Conservation (phyloP, 2,888 invertebrate species). For the Pheosia gnoma region DNA sequence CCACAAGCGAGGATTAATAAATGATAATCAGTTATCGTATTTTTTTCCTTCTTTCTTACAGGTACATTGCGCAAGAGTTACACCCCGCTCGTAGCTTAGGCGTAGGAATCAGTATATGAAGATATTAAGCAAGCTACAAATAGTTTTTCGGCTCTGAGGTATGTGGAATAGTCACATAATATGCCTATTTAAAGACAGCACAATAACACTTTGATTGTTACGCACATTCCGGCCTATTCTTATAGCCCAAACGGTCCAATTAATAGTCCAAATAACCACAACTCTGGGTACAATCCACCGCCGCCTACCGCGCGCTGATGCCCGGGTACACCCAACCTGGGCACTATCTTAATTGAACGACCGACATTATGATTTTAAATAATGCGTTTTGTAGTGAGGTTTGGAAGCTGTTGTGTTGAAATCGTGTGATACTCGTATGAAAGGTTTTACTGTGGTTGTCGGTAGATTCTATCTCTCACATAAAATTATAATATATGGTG, state of each 20-base stretch:
- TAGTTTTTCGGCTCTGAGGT: neutral
- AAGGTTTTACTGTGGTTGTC: neutral
- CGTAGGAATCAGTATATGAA: too few species aligned
- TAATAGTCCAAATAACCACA: neutral
- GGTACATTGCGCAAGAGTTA: too few species aligned
- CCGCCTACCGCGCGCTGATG: neutral
- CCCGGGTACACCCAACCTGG: neutral
- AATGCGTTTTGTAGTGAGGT: slow-evolving; percentile 1
- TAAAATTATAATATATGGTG: too few species aligned
- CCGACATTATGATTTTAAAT: slow-evolving; percentile 2
- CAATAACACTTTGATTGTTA: neutral
- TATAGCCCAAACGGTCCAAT: neutral
- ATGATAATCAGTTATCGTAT: too few species aligned
- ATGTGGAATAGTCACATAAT: neutral
- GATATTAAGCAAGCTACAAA: too few species aligned
- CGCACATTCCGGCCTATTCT: neutral
- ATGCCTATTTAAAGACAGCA: neutral
- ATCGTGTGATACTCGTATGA: neutral
- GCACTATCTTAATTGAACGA: slow-evolving; percentile 2
- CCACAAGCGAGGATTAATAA: neutral
- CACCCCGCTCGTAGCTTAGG: too few species aligned
- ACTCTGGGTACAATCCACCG: neutral
- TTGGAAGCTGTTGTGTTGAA: too few species aligned
- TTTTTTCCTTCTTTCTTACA: too few species aligned
- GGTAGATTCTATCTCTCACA: too few species aligned